These are phyloP conservation scores for Phocoena phocoena DNA, from an alignment of 2,113 vertebrate species.

Conservation along the genomic window DNA sequence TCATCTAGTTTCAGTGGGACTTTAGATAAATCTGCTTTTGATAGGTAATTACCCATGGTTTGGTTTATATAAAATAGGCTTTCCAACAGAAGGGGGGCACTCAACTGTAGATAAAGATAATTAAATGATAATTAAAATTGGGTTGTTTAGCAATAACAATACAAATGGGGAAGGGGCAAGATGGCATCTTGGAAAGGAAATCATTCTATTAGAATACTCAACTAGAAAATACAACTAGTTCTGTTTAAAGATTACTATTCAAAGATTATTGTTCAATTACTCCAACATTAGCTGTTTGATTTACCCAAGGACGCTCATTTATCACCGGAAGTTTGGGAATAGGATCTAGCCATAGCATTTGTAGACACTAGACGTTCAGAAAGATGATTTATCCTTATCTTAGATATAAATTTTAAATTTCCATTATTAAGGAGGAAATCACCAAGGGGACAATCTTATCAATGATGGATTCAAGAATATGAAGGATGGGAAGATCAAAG, in stretches of 20 bases:
- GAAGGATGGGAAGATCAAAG: neutral
- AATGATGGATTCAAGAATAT: neutral
- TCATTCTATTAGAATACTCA: constrained; percentile 18
- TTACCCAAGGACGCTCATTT: constrained; percentile 14
- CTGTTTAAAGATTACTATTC: constrained; percentile 42
- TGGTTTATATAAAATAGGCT: constrained; percentile 66
- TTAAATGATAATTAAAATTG: constrained; percentile 76
- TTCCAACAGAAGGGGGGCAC: constrained; percentile 71
- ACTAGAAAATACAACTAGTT: constrained; percentile 11
- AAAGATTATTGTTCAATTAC: constrained; percentile 23
- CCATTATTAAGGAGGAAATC: neutral
- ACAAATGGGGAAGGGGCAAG: constrained; percentile 33
- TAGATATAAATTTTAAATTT: neutral
- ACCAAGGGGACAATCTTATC: neutral
- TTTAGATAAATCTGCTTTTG: constrained; percentile 75
- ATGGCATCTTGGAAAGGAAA: constrained; percentile 24
- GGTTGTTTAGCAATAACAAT: constrained; percentile 59
- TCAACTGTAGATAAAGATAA: constrained; percentile 77
- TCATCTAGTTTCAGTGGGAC: constrained; percentile 63
- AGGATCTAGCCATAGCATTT: neutral
- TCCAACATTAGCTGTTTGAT: neutral
- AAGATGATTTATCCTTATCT: neutral
- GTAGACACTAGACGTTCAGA: neutral
- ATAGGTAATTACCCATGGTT: constrained; percentile 76
- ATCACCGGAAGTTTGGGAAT: neutral